A percentile compares a stretch with the other conserved stretches of the same genome.
These are phyloP conservation scores for cat (Felis catus) DNA, from an alignment of 2,113 vertebrate species.

Conservation along the genomic window F.catus_Fca126_mat1.0 CM031422.1:4536501-4537000, in stretches of 20 bases:
- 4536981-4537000: too few species aligned
- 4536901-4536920: too few species aligned
- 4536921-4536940: too few species aligned
- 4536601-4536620: not conserved
- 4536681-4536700: not conserved
- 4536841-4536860: not conserved
- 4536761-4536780: not conserved
- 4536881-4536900: not conserved
- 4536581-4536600: not conserved
- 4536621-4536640: not conserved
- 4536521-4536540: not conserved
- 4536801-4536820: not conserved
- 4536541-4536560: not conserved
- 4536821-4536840: not conserved
- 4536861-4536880: not conserved
- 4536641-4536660: not conserved
- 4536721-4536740: not conserved
- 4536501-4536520: not conserved
- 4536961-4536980: too few species aligned
- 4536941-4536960: too few species aligned
- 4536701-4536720: not conserved
- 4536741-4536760: not conserved
- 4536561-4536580: not conserved
- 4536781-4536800: not conserved
- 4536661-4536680: not conserved